These are phyloP conservation scores for Nipponia nippon DNA, from an alignment of 2,113 vertebrate species.

Conservation along the genomic window DNA sequence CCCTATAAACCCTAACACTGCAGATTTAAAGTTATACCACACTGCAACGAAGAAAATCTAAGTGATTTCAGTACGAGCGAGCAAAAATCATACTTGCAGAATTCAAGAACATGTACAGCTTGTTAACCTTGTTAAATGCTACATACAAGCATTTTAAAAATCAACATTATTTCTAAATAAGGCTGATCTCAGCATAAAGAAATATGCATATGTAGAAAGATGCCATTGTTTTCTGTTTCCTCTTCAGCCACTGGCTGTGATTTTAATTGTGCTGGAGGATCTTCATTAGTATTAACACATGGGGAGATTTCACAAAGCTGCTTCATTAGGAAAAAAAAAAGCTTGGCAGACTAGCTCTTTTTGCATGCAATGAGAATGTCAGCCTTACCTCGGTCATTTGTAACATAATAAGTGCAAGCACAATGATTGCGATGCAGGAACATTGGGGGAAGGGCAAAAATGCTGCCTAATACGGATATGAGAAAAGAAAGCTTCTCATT, in stretches of 20 bases:
- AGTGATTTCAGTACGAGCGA: neutral
- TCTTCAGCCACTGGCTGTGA: constrained; percentile 77
- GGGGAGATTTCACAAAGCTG: constrained; percentile 83
- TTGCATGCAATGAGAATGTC: constrained; percentile 91
- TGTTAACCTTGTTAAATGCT: neutral
- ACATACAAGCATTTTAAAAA: neutral
- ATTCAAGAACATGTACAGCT: neutral
- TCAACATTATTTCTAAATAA: neutral
- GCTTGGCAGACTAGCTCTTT: constrained; percentile 85
- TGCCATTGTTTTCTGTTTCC: constrained; percentile 81
- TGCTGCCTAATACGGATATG: constrained; percentile 81
- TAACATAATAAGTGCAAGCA: constrained; percentile 96
- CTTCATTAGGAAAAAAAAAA: constrained; percentile 84
- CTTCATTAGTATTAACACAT: constrained; percentile 94
- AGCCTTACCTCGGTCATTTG: constrained; percentile 96
- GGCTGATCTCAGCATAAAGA: constrained; percentile 34
- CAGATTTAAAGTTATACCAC: neutral
- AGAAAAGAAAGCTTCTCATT: constrained; percentile 86
- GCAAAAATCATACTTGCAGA: neutral
- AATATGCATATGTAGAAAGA: constrained; percentile 67
- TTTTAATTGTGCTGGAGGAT: constrained; percentile 93
- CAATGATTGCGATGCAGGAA: constrained; percentile 88
- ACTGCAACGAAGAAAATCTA: neutral
- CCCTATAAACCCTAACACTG: neutral
- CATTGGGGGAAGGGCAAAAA: constrained; percentile 88